Percentiles rank a stretch among this genome's conserved stretches.
These are phyloP conservation scores for Haliclystus octoradiatus DNA, from an alignment of 30 jellyfish, hydroid and myxozoan genomes.

Conservation along the genomic window DNA sequence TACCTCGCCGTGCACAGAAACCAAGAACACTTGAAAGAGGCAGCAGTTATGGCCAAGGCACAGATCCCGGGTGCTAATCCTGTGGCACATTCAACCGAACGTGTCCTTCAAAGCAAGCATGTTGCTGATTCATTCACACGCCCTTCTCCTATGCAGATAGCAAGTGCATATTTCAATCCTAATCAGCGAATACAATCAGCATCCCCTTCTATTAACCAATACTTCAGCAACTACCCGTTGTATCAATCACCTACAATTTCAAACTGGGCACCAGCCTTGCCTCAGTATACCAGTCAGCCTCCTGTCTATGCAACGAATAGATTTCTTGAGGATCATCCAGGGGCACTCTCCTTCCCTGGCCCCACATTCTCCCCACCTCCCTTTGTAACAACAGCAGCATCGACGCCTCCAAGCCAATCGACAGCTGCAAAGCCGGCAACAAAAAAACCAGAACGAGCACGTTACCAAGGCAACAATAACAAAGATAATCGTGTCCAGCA, in stretches of 20 bases:
- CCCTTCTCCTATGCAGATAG: not conserved
- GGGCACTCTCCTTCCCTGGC: conserved; percentile 81
- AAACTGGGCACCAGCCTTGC: not conserved
- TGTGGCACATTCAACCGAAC: not conserved
- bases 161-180: not conserved
- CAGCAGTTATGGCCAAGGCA: conserved; percentile 22
- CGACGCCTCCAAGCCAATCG: not conserved
- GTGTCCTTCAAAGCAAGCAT: not conserved
- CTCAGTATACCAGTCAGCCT: not conserved
- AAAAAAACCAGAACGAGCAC: not conserved
- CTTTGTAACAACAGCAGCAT: conserved; percentile 14
- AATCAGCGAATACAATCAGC: not conserved
- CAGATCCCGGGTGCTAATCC: not conserved
- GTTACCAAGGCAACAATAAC: not conserved
- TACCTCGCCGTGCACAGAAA: conserved; percentile 75
- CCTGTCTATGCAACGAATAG: not conserved
- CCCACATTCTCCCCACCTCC: conserved; percentile 97
- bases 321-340: not conserved
- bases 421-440: not conserved
- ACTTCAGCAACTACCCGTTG: too few relatives aligned
- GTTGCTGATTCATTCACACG: not conserved
- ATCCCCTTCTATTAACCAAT: not conserved
- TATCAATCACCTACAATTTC: not conserved
- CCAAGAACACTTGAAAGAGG: conserved; percentile 43
- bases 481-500: not conserved